Base-by-base conservation (phyloP, 30 jellyfish, hydroid and myxozoan genomes). In the Sanderia malayensis region DNA sequence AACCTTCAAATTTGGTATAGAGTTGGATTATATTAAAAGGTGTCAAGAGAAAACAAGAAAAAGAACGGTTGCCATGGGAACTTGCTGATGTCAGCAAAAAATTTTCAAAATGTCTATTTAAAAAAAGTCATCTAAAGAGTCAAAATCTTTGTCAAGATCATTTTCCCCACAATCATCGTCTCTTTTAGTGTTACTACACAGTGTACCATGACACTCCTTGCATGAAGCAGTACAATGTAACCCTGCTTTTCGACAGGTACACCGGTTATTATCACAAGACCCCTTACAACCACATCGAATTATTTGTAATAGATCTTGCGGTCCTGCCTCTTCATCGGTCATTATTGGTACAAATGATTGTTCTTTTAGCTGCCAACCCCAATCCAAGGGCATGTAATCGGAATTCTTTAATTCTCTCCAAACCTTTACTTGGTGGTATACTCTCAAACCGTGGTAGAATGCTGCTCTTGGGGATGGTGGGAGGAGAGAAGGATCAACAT, bases 401-500 rank as follows among this genome's bases (percentile, higher is more conserved):
- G 79, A 13, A 67, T 67, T 30, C 8, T n/a, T 67, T 20, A 67
- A 28, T 20, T 67, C 71, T 31, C 70, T 13, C 79, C 79, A 67
- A 13, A 67, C 41, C 21, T 67, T 31, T 64, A 67, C 28, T 27
- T 67, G 79, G 41, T 67, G 73, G 33, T 71, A 71, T 4, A 71
- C 83, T 26, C 83, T 18, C 24, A 71, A 31, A 31, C 83, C 79
- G 55, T 71, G 83, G 80, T 71, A 52, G 24, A 13, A 71, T 18
- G 83, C 83, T 45, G 79, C 83, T 30, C 83, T 33, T 18, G 83
- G 83, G 13, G 83, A 71, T 44, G 83, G 81, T 71, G 81, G 83
- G 26, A 71, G 83, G 10, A 71, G 27, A 17, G 83, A 46, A 15
- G 83, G 83, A 30, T 45, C 83, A 25, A 71, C 27, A 31, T 17